Evolutionary conservation across 2,888 invertebrate genomes (phyloP).

Genomic region (Hyppa rectilinea): DNA sequence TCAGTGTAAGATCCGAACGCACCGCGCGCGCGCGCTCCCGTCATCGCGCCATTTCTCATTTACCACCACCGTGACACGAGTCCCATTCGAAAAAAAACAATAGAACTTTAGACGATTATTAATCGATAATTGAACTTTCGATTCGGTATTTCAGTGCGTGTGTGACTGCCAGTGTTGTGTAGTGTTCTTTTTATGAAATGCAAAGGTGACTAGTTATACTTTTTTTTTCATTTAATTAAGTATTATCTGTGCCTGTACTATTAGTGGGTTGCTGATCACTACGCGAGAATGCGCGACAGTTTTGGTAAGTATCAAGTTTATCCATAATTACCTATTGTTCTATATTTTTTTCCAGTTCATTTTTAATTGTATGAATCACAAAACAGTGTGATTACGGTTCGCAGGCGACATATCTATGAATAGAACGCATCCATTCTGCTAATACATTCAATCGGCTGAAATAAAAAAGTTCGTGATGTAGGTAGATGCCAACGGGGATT

Average conservation of each 20-base stretch:
- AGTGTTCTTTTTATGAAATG: slow-evolving; percentile 67
- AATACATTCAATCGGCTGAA: slow-evolving; percentile 68
- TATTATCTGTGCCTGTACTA: slow-evolving; percentile 61
- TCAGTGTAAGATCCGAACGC: slow-evolving; percentile 87
- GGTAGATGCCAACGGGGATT: slow-evolving; percentile 48
- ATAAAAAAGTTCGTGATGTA: slow-evolving; percentile 61
- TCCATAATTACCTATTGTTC: slow-evolving; percentile 22
- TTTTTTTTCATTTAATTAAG: slow-evolving; percentile 53
- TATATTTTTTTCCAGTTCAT: slow-evolving; percentile 47
- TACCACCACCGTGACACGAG: slow-evolving; percentile 68
- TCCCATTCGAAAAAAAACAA: slow-evolving; percentile 50
- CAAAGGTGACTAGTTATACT: slow-evolving; percentile 67
- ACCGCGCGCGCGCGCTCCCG: slow-evolving; percentile 84
- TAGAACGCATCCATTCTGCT: slow-evolving; percentile 67
- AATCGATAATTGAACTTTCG: slow-evolving; percentile 65
- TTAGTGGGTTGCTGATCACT: slow-evolving; percentile 51
- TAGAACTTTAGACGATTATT: slow-evolving; percentile 49
- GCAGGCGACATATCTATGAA: slow-evolving; percentile 68
- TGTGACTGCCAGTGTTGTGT: slow-evolving; percentile 68
- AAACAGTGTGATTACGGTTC: slow-evolving; percentile 59
- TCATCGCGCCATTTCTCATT: slow-evolving; percentile 74
- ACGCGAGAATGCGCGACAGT: slow-evolving; percentile 62
- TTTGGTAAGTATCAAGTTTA: slow-evolving; percentile 67
- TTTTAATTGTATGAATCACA: slow-evolving; percentile 62
- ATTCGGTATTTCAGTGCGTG: slow-evolving; percentile 65